Evolutionary conservation across 2,113 vertebrate species (phyloP).

Genomic region (Eclectus roratus): DNA sequence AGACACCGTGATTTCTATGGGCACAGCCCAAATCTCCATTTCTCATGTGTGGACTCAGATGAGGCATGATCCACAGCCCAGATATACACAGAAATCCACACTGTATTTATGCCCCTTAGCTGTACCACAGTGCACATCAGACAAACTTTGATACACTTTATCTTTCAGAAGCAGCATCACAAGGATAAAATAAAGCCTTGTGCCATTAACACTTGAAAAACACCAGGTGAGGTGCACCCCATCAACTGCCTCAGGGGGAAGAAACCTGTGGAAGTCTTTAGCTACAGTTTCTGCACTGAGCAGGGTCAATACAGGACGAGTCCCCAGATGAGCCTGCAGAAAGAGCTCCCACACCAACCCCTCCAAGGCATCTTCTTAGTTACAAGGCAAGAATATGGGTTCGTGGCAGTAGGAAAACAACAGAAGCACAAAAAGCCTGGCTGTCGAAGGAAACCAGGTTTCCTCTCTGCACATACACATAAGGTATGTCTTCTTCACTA

Average conservation of each 20-base stretch:
- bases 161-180: background rate
- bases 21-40: background rate
- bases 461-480: fast-evolving
- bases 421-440: fast-evolving
- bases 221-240: background rate
- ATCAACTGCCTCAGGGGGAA: background rate
- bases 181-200: background rate
- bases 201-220: background rate
- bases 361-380: background rate
- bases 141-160: background rate
- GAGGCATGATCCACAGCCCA: background rate
- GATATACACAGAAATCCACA: background rate
- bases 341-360: background rate
- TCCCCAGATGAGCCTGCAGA: background rate
- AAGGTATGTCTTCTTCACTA: background rate
- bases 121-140: background rate
- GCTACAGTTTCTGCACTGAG: background rate
- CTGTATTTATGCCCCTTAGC: background rate
- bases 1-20: background rate
- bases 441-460: background rate
- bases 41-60: background rate
- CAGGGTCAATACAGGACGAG: background rate
- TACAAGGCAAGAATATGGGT: background rate
- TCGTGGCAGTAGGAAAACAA: background rate
- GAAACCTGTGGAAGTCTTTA: background rate